phyloP scores from a whole-genome alignment of 2,797 vertebrate species.

The Staurois parvus region DNA sequence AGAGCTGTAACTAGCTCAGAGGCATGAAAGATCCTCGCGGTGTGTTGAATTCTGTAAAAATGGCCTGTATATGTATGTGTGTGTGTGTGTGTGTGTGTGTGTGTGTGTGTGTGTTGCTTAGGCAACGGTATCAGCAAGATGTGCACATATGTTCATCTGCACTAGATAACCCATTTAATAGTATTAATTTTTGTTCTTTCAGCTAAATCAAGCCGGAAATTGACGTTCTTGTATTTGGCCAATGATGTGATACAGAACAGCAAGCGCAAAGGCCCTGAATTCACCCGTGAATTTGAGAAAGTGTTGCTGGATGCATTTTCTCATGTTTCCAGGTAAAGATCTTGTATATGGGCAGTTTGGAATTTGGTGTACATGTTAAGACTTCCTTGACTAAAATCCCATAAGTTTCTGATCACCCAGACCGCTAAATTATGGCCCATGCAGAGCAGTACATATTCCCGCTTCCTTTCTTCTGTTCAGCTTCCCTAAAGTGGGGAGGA shows the following conservation, averaged over 20 bases:
- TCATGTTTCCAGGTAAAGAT: slow-evolving; percentile 91
- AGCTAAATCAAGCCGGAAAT: slow-evolving; percentile 94
- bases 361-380: no score
- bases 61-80: no score
- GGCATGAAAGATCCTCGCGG: not conserved
- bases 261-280: slow-evolving; percentile 98
- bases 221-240: slow-evolving; percentile 96
- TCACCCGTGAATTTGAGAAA: slow-evolving; percentile 93
- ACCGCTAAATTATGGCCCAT: no score
- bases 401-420: no score
- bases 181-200: slow-evolving; percentile 44
- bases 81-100: no score
- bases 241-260: slow-evolving; percentile 99
- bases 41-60: no score
- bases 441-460: no score
- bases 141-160: not conserved
- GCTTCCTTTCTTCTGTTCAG: no score
- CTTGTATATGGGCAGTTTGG: not conserved
- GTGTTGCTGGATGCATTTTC: slow-evolving; percentile 97
- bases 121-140: no score
- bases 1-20: slow-evolving; percentile 4
- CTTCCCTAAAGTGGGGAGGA: no score
- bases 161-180: not conserved
- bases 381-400: not conserved
- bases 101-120: no score